Evolutionary conservation across 2,888 invertebrate genomes (phyloP).

Genomic region (Idaea aversata): DNA sequence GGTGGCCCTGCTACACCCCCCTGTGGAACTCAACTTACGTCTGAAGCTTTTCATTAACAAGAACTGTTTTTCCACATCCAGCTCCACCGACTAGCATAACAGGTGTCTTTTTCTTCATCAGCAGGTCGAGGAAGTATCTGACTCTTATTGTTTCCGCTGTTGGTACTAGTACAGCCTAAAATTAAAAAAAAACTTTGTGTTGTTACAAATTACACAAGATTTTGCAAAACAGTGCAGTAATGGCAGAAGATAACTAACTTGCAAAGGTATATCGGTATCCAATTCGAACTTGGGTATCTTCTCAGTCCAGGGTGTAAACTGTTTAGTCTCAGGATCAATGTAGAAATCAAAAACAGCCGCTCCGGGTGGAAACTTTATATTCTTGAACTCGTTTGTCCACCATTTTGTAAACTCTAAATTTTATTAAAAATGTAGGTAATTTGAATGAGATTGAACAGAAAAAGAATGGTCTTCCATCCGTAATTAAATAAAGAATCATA

Average conservation of each 20-base stretch:
- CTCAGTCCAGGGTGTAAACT: slow-evolving; percentile 94
- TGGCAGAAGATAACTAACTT: slow-evolving; percentile 69
- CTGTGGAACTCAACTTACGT: slow-evolving; percentile 46
- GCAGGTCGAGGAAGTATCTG: slow-evolving; percentile 91
- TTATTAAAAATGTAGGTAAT: slow-evolving; percentile 6
- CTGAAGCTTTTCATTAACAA: slow-evolving; percentile 85
- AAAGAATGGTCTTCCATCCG: not conserved
- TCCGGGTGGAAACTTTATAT: slow-evolving; percentile 93
- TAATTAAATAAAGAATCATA: not conserved
- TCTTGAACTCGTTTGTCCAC: slow-evolving; percentile 98
- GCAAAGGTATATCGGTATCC: slow-evolving; percentile 94
- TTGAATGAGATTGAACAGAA: slow-evolving; percentile 55
- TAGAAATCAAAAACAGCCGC: slow-evolving; percentile 98
- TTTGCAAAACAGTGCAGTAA: not conserved
- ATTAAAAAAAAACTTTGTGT: slow-evolving; percentile 16
- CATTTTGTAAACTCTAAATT: slow-evolving; percentile 95
- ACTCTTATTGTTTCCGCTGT: slow-evolving; percentile 96
- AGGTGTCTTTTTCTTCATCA: slow-evolving; percentile 93
- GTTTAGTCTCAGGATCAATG: slow-evolving; percentile 94
- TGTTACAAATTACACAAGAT: not conserved
- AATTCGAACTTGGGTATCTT: slow-evolving; percentile 94
- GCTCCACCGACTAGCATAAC: slow-evolving; percentile 97
- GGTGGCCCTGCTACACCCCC: not conserved
- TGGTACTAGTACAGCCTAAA: slow-evolving; percentile 92
- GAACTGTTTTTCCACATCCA: slow-evolving; percentile 96